Conservation (phyloP, 2,113 vertebrate genomes). For the Micromys minutus region DNA sequence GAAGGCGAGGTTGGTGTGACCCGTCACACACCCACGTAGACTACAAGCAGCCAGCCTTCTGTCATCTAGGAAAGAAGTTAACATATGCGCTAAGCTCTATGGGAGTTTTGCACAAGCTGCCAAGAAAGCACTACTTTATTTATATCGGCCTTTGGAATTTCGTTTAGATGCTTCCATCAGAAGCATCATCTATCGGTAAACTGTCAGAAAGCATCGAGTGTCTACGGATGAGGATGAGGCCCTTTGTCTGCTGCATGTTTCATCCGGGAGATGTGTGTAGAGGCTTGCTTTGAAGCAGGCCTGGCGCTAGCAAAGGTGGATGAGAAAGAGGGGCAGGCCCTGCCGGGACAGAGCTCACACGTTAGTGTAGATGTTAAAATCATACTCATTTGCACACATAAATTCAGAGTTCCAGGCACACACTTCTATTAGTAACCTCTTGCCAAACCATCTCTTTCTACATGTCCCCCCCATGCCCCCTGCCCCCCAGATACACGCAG, state of each 20-base stretch:
- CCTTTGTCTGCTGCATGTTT: background rate
- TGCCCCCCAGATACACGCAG: background rate
- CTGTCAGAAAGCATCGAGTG: background rate
- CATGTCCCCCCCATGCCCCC: too few species aligned
- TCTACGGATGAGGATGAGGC: too few species aligned
- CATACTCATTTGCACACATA: background rate
- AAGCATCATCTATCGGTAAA: background rate
- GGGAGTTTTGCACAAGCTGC: background rate
- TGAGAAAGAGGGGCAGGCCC: background rate
- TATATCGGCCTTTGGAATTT: background rate
- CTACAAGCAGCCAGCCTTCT: background rate
- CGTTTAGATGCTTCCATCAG: background rate
- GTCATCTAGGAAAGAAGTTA: background rate
- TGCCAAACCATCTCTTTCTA: background rate
- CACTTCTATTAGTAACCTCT: background rate
- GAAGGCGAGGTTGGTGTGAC: background rate
- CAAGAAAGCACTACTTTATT: background rate
- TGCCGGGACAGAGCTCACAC: accelerated
- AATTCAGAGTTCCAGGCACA: background rate
- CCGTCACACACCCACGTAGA: background rate
- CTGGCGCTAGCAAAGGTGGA: background rate
- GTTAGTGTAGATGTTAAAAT: background rate
- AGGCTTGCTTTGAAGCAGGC: background rate
- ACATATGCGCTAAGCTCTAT: accelerated
- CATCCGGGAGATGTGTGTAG: background rate